Evolutionary conservation across 2,888 invertebrate genomes (phyloP).

Genomic region (Lasioglossum figueresi): DNA sequence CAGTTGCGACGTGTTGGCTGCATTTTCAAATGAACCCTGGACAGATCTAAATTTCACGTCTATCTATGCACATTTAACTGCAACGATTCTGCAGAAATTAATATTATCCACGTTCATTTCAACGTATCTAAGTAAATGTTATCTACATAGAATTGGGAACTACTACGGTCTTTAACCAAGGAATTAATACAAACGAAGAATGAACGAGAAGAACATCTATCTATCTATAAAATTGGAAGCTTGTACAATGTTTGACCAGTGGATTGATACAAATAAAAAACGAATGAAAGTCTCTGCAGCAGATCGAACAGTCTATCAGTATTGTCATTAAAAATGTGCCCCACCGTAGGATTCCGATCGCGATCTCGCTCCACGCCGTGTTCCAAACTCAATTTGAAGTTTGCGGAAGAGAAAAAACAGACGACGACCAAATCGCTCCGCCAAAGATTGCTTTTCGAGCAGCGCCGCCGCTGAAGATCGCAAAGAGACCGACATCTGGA

Average conservation of each 20-base stretch:
- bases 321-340: slow-evolving; percentile 12
- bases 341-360: slow-evolving; percentile 11
- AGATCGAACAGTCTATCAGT: neutral
- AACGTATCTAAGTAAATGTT: neutral
- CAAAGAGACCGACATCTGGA: slow-evolving; percentile 19
- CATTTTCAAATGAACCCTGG: neutral
- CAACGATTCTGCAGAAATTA: neutral
- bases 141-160: neutral
- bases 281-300: neutral
- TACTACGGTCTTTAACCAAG: neutral
- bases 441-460: slow-evolving; percentile 48
- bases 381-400: slow-evolving; percentile 52
- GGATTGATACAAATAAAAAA: neutral
- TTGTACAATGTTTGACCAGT: neutral
- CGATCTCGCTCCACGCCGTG: slow-evolving; percentile 8
- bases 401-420: slow-evolving; percentile 26
- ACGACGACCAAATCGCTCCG: neutral
- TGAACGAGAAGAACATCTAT: neutral
- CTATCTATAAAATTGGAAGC: neutral
- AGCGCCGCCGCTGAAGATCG: slow-evolving; percentile 23
- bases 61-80: neutral
- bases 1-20: neutral
- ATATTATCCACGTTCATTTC: neutral
- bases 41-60: neutral
- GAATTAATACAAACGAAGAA: neutral